Percentiles rank a stretch among this genome's conserved stretches.
These are phyloP conservation scores for Leptinotarsa lineolata DNA, from an alignment of 1,140 invertebrate species.

Conservation along the genomic window DNA sequence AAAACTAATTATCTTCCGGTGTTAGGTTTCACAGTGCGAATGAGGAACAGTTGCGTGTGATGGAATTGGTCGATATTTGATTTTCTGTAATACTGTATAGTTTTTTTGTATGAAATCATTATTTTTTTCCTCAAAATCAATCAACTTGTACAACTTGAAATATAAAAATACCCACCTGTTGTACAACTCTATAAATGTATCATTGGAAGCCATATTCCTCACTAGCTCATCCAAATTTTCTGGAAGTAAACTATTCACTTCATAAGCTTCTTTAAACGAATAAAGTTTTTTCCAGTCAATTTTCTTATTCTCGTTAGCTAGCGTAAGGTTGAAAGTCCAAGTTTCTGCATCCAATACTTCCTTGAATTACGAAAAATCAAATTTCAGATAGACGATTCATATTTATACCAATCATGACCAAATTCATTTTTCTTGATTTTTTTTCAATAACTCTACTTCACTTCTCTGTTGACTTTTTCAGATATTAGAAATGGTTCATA, in stretches of 20 bases:
- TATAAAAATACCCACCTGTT: conserved; percentile 38
- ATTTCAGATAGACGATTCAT: too few species aligned
- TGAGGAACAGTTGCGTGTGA: too few species aligned
- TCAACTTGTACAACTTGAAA: background rate
- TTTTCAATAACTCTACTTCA: too few species aligned
- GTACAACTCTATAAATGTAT: conserved; percentile 44
- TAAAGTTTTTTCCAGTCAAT: conserved; percentile 70
- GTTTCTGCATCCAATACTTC: conserved; percentile 70
- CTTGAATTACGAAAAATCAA: conserved; percentile 53
- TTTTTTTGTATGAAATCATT: too few species aligned
- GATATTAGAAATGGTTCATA: too few species aligned
- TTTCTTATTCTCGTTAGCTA: conserved; percentile 67
- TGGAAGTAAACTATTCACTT: conserved; percentile 59
- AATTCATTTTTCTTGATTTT: too few species aligned
- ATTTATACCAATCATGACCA: too few species aligned
- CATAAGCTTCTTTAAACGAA: conserved; percentile 68
- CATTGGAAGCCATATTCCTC: conserved; percentile 58
- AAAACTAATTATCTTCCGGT: too few species aligned
- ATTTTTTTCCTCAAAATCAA: background rate
- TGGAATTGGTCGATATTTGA: too few species aligned
- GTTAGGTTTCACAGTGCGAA: too few species aligned
- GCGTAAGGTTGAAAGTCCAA: conserved; percentile 77
- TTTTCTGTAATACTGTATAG: too few species aligned
- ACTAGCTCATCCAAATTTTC: conserved; percentile 59
- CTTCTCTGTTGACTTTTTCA: too few species aligned